These are phyloP conservation scores for Aramus guarauna DNA, from an alignment of 2,113 vertebrate genomes.

Conservation along the genomic window DNA sequence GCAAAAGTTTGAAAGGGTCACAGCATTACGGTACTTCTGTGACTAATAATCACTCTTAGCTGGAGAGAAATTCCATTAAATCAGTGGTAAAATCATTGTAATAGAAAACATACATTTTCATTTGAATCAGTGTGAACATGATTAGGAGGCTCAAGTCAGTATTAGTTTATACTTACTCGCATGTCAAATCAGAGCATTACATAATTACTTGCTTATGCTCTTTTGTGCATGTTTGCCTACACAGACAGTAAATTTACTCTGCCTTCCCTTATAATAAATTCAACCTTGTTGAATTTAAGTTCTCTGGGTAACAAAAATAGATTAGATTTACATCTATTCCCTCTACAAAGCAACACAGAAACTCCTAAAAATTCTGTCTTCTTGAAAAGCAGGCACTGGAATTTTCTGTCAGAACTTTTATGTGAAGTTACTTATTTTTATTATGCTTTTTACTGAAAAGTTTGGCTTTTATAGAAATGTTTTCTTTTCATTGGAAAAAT, in stretches of 20 bases:
- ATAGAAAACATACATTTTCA: constrained; percentile 62
- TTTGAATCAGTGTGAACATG: constrained; percentile 66
- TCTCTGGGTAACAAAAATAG: constrained; percentile 5
- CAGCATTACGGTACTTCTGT: constrained; percentile 32
- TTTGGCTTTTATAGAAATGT: not conserved
- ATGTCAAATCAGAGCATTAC: constrained; percentile 61
- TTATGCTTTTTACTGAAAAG: not conserved
- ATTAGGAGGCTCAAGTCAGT: constrained; percentile 56
- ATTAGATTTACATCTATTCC: not conserved
- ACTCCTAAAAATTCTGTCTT: not conserved
- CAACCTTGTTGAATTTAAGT: not conserved
- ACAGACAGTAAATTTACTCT: constrained; percentile 36
- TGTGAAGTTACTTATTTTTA: not conserved
- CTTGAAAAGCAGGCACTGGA: not conserved
- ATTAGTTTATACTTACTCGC: constrained; percentile 65
- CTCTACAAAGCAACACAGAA: not conserved
- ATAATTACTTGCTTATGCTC: constrained; percentile 60
- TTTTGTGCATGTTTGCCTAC: constrained; percentile 44
- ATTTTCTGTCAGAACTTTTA: not conserved
- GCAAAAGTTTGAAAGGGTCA: constrained; percentile 49
- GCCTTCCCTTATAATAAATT: constrained; percentile 17
- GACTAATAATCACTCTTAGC: constrained; percentile 62
- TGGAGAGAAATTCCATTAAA: constrained; percentile 62
- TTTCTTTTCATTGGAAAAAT: not conserved
- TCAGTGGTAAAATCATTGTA: constrained; percentile 57